Evolutionary conservation across 1,140 invertebrate species (phyloP), one percentile per base, ranked within the genome.

Genomic region (Heliconius eleuchia): DNA sequence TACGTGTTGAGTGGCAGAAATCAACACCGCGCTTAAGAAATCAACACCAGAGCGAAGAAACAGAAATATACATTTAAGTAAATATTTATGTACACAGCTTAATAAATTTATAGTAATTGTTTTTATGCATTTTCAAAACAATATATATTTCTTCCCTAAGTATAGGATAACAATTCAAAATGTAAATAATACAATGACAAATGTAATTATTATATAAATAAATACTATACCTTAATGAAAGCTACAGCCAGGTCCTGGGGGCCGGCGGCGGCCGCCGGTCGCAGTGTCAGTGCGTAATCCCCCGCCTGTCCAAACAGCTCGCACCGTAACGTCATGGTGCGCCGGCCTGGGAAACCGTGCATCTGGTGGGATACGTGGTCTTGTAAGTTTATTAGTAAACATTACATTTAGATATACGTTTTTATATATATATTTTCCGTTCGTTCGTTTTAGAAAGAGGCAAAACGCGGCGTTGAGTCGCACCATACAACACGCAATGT

Each of bases 221-320:
- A 11, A 6, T 9, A 23, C 7, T 9, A 23, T 86, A 96, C 96
- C 95, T 96, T 96, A 74, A 97, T 94, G 85, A 96, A 96, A 39
- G 96, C 95, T 23, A 96, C 96, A 0, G 95, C 96, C 3, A 96
- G 95, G 57, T 96, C 94, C 76, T 96, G 94, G 0, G 96, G 94
- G 0, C 94, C 95, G 0, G 94, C 88, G 3, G 94, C 88, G 6
- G 92, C 84, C 11, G 95, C 95, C 0, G 97, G 96, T 52, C 96
- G 92, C 70, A 97, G 84, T 78, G 96, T 95, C 0, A 97, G 91
- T 0, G 96, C 96, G 87, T 98, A 98, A 89, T 97, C 96, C 1
- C 97, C 97, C 4, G 97, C 96, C 78, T 97, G 94, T 3, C 97
- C 97, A 82, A 98, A 98, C 27, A 97, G 95, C 83, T 97, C 96